Conservation (phyloP, 2,113 vertebrate genomes). For the Planiliza haematocheilus region DNA sequence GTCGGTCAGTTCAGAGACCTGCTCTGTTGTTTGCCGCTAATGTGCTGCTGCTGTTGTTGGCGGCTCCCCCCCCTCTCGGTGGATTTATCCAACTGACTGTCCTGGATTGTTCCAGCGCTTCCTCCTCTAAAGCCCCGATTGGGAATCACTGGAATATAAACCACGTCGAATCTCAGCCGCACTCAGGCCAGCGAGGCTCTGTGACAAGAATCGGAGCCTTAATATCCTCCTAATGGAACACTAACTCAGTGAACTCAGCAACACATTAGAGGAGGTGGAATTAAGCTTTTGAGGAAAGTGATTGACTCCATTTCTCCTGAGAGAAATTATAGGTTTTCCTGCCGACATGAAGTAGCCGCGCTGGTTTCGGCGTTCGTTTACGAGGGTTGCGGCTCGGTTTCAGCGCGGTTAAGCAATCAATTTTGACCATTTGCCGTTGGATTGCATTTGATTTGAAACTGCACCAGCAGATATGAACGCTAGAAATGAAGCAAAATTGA, state of each 20-base stretch:
- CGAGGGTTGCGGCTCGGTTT: background rate
- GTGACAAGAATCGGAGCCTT: no score
- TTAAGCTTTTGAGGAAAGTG: background rate
- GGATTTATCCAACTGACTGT: no score
- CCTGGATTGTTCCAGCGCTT: background rate
- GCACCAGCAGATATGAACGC: background rate
- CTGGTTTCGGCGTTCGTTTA: background rate
- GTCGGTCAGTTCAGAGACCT: no score
- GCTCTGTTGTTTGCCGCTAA: no score
- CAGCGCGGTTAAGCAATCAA: background rate
- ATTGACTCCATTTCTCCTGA: background rate
- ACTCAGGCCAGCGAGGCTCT: no score
- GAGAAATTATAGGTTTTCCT: conserved; percentile 5
- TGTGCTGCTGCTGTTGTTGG: no score
- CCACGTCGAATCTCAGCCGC: background rate
- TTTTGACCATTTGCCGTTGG: background rate
- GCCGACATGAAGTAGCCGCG: background rate
- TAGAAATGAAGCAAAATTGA: background rate
- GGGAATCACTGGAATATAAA: conserved; percentile 11
- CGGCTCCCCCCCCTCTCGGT: no score
- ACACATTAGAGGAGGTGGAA: conserved; percentile 10
- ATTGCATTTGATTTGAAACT: no score
- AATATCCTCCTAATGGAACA: no score
- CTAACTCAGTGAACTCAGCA: no score
- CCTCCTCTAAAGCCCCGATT: background rate